These are phyloP conservation scores for Harpagifer antarcticus DNA, from an alignment of 2,797 vertebrate genomes.

Conservation along the genomic window DNA sequence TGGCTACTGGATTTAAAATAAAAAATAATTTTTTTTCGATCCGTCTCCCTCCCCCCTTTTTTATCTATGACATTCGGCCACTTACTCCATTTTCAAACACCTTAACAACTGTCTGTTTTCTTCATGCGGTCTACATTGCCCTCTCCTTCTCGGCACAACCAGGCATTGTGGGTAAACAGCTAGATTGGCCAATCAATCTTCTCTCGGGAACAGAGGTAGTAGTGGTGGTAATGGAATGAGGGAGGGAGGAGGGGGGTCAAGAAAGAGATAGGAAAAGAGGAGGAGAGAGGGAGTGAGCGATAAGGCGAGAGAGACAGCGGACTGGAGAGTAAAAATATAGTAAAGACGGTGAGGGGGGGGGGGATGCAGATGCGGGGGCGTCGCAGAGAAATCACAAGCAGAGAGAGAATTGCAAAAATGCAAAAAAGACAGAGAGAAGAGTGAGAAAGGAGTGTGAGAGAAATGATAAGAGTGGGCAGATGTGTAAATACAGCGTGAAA, in stretches of 20 bases:
- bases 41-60: no score
- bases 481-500: conserved; percentile 12
- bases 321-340: conserved; percentile 39
- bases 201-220: conserved; percentile 59
- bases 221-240: conserved; percentile 31
- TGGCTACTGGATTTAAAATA: neutral
- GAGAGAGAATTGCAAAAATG: conserved; percentile 29
- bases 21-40: no score
- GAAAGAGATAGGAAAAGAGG: conserved; percentile 6
- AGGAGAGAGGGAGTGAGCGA: conserved; percentile 41
- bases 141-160: conserved; percentile 65
- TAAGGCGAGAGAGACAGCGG: conserved; percentile 38
- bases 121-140: conserved; percentile 61
- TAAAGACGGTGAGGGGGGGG: conserved; percentile 19
- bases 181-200: conserved; percentile 86
- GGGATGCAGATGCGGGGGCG: conserved; percentile 54
- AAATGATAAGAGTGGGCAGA: conserved; percentile 23
- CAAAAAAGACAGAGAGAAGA: conserved; percentile 1
- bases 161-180: conserved; percentile 82
- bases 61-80: conserved; percentile 44
- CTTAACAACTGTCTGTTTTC: conserved; percentile 48
- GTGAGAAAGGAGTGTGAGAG: neutral
- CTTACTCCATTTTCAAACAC: conserved; percentile 55
- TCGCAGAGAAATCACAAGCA: conserved; percentile 43
- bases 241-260: neutral